Evolutionary conservation across 2,888 invertebrate species (phyloP).

Genomic region (Lepetodrilus schrolli): DNA sequence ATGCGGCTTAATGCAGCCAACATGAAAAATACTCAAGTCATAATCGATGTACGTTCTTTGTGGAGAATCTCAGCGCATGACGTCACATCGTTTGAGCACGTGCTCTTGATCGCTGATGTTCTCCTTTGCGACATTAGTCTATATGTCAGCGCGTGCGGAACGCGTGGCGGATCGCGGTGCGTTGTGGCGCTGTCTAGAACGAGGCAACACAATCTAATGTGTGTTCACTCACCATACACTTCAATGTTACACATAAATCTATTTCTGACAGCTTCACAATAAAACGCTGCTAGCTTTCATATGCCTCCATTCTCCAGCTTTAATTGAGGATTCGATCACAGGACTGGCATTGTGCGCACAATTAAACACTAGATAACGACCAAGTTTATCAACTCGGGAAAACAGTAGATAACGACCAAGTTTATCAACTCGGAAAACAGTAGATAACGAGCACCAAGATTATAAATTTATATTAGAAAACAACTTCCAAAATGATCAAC

Average conservation of each 20-base stretch:
- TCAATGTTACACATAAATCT: neutral
- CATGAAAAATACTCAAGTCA: neutral
- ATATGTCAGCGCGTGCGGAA: neutral
- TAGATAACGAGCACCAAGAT: too few species aligned
- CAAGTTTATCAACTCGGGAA: too few species aligned
- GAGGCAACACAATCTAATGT: neutral
- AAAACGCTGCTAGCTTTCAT: neutral
- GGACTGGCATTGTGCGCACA: neutral
- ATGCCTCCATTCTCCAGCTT: neutral
- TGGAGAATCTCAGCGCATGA: slow-evolving; percentile 1
- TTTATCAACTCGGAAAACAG: too few species aligned
- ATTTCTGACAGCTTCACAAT: neutral
- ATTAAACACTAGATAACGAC: too few species aligned
- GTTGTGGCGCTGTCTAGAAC: neutral
- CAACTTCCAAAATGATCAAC: too few species aligned
- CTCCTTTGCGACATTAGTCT: slow-evolving; percentile 6
- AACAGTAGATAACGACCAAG: too few species aligned
- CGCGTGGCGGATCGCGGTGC: neutral
- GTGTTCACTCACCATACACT: neutral
- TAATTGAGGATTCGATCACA: neutral
- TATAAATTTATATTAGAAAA: too few species aligned
- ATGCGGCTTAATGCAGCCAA: slow-evolving; percentile 19
- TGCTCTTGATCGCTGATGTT: slow-evolving; percentile 1
- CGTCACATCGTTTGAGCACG: slow-evolving; percentile 1
- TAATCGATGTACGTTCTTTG: slow-evolving; percentile 3